Base-by-base conservation (phyloP, 2,888 invertebrate species). In the Acleris holmiana region DNA sequence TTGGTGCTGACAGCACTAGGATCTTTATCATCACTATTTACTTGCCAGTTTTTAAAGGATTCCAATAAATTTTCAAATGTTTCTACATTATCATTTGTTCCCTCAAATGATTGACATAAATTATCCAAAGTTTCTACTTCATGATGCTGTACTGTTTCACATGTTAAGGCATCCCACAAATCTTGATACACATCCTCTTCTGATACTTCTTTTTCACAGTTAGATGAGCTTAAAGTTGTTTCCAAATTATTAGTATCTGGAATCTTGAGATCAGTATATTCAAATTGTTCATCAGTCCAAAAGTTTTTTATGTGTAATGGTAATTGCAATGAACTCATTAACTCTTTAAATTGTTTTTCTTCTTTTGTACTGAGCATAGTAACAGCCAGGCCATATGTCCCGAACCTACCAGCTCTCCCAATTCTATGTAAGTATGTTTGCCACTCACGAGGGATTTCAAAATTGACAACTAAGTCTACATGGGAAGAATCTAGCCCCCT, bases 401-500 rank as follows among this genome's bases (percentile, higher is more conserved):
- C 99, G 93, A 96, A 99, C 68, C 99, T 93, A 0, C 99, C 99
- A 49, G 99, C 98, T 75, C 99, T 94, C 0, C 99, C 99, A 81
- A 99, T 98, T 78, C 99, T 94, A 90, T 99, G 99, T 69, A 98
- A 93, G 91, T 98, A 98, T 18, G 97, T 98, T 69, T 96, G 95
- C 72, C 95, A 93, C 77, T 97, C 96, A 69, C 79, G 79, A 0
- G 99, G 98, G 35, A 97, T 91, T 82, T 99, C 99, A 78, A 98
- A 94, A 86, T 99, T 99, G 8, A 99, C 94, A 0, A 99, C 97
- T 67, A 99, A 86, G 92, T 99, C 97, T 10, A 99, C 96, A 88
- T 98, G 96, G 71, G 97, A 96, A 1, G 97, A 97, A 93, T 99
- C 99, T 69, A 99, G 97, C 13, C 99, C 99, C 71, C 99, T 93